Conservation (phyloP, 2,113 vertebrate species). For the Paradoxurus hermaphroditus region DNA sequence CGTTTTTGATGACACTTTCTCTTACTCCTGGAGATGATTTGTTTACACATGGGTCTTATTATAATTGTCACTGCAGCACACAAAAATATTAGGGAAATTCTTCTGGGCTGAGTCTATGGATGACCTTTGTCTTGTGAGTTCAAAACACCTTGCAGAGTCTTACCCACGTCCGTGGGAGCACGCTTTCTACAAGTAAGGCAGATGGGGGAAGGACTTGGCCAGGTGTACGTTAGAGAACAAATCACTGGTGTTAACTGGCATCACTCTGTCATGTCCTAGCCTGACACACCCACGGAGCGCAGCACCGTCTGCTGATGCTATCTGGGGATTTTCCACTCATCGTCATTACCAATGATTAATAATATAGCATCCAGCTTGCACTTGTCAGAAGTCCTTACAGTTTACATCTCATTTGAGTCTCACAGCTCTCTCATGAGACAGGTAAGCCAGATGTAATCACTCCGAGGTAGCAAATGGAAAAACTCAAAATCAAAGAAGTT, state of each 20-base stretch:
- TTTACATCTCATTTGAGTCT: constrained; percentile 36
- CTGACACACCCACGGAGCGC: background rate
- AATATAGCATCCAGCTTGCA: background rate
- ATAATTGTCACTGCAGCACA: background rate
- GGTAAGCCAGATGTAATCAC: background rate
- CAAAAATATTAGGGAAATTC: background rate
- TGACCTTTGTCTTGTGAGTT: background rate
- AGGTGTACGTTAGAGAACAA: background rate
- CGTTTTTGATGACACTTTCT: background rate
- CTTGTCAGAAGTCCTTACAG: background rate
- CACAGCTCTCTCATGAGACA: background rate
- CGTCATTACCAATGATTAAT: background rate
- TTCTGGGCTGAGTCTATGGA: background rate
- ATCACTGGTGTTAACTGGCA: background rate
- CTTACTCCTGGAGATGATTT: background rate
- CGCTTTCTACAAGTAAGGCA: background rate
- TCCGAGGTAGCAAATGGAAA: background rate
- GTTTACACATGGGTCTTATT: background rate
- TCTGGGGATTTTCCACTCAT: background rate
- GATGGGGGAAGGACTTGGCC: background rate
- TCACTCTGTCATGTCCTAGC: background rate
- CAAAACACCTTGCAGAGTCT: background rate
- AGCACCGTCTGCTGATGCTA: background rate
- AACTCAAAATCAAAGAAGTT: background rate
- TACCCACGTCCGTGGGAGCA: background rate